Evolutionary conservation across 2,113 vertebrate genomes (phyloP), one percentile per base, ranked within the genome.

Genomic region (Nothobranchius furzeri): DNA sequence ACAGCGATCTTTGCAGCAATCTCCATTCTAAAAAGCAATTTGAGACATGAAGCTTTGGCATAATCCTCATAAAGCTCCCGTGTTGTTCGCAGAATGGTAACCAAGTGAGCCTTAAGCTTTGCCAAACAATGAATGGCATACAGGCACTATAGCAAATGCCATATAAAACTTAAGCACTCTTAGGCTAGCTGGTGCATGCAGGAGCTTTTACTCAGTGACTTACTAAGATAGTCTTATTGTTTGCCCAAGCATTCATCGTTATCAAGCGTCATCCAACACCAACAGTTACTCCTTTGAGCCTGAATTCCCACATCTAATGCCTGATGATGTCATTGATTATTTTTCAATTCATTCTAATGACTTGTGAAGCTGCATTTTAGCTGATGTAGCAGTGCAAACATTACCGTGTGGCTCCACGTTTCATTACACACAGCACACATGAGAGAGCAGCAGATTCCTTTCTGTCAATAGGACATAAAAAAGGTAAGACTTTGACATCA

Each of bases 31-130:
- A 84, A 87, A 87, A 83, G 53, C 76, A 74, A 81, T 84, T 82
- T 76, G 84, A 88, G 85, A 75, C 69, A 79, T 42, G 77, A 76
- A 79, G 82, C 80, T 81, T 82, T 86, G 75, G 82, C 71, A 73
- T 87, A 88, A 88, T 88, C 86, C 82, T 73, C 76, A 73, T 80
- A 84, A 87, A 87, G 73, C 84, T 75, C 64, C 76, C 64, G 57
- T 79, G 75, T 85, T 86, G 78, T 83, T 83, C 75, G 75, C 76
- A 78, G 82, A 84, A 77, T 81, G 68, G 71, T 77, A 77, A 85
- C 83, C 81, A 83, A 84, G 78, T 81, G 69, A 75, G 76, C 59
- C 48, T 62, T 68, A 75, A 81, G 86, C 85, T 79, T 78, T 73
- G 78, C 74, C 75, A 84, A 70, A 85, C 83, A 89, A 78, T 81